Base-by-base conservation (phyloP, 1,140 invertebrate species). In the Mya arenaria region DNA sequence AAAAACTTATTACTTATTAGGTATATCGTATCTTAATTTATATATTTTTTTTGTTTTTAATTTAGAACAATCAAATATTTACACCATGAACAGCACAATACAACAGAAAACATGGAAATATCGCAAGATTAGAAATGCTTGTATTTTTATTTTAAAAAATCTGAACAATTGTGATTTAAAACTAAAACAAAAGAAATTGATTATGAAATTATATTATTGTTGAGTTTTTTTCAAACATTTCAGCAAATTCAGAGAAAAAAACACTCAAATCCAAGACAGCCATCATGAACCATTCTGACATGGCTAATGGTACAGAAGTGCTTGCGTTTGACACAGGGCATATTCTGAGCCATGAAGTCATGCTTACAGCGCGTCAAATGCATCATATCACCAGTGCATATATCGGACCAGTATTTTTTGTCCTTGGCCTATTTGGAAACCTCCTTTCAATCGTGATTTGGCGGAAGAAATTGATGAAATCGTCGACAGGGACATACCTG, bases 381-480 rank as follows among this genome's bases (percentile, higher is more conserved):
- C 81, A 87, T 69, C 84, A 41, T 37, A 55, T 73, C n/a, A 74
- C 82, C 30, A 83, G 79, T n/a, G 75, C 77, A n/a, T 73, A 85
- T 30, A 55, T 84, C 1, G 82, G 58, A 0, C 83, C 83, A 4
- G 78, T 86, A 36, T 58, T 87, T 41, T 69, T 82, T 44, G 23
- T 84, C 48, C 37, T 87, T 56, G 86, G 86, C 3, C 56, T 87
- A 25, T 41, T 82, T 4, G 86, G 86, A 15, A 87, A 87, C 56
- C 30, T 87, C 30, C 73, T 87, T 15, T 83, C 86, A 28, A 58
- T 87, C 55, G 72, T 84, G 44, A 58, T 83, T 25, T 87, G 86
- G 86, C 44, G 36, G 36, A 60, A 84, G 39, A 84, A 77, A 5
- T 44, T 65, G 36, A 82, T 87, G 72, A 44, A 23, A 15, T 83